Base-by-base conservation (phyloP, 1,140 invertebrate species). In the Zaprionus kolodkinae region DNA sequence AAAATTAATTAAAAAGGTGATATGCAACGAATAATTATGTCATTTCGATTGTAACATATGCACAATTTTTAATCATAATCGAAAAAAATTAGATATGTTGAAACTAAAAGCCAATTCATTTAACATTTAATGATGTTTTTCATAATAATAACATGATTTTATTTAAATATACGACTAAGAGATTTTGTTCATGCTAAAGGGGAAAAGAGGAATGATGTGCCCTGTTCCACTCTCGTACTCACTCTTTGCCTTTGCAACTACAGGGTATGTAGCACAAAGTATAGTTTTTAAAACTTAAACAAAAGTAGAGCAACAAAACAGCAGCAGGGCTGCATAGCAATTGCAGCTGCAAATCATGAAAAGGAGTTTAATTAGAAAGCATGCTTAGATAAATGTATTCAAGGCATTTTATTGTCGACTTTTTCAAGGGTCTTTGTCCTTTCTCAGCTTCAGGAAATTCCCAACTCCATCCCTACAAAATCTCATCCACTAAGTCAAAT, bases 281-380 rank as follows among this genome's bases (percentile, higher is more conserved):
- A 25, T 2, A 30, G 13, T 6, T 2, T 54, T 30, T 30, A 33
- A 33, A 55, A 27, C 52, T 13, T 27, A 9, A 15, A 12, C 12
- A 33, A 55, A 55, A 55, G 21, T 33, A 55, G 52, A 13, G 12
- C 27, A 33, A 33, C 15, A 48, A 13, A 35, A n/a, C 30, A 17
- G 27, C 30, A 12, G 21, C 1, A 45, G 12, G 40, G 17, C 43
- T n/a, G 33, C 25, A 21, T 15, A 64, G 30, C 15, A 50, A 25
- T 36, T 40, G 40, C 17, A 15, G 17, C 33, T 21, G 25, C 60
- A 63, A 52, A 59, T 40, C 1, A 59, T 40, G 36, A 50, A 25
- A 25, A 12, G 45, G 17, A 50, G 11, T 50, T 50, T 12, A 25
- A 50, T 50, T 50, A 21, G 6, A 50, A 50, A 25, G 36, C 36